Evolutionary conservation across 64 coral and sea anemone genomes (phyloP).

Genomic region (Platygyra sinensis): DNA sequence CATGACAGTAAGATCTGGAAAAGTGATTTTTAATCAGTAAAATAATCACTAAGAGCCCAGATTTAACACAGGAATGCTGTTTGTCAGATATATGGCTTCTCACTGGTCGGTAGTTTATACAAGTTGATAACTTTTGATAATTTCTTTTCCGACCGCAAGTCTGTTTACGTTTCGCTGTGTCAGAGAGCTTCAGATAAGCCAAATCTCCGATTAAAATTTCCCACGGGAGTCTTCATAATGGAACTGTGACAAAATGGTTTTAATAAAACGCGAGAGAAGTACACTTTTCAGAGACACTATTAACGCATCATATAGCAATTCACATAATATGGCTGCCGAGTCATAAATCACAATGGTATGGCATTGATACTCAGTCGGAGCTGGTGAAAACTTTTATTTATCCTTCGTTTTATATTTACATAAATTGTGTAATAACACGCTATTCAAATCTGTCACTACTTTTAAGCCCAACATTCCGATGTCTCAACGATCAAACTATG

Average conservation of each 20-base stretch:
- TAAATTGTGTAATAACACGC: not conserved
- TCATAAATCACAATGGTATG: not conserved
- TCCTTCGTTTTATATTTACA: conserved; percentile 10
- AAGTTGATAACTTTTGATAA: not conserved
- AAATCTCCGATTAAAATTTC: not conserved
- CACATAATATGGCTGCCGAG: not conserved
- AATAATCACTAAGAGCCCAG: not conserved
- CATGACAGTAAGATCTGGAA: not conserved
- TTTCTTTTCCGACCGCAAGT: not conserved
- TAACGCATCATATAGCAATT: not conserved
- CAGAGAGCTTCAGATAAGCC: not conserved
- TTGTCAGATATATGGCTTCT: not conserved
- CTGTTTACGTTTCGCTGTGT: not conserved
- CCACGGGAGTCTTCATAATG: not conserved
- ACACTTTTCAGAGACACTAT: not conserved
- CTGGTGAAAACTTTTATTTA: not conserved
- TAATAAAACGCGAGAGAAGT: not conserved
- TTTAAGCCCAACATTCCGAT: not conserved
- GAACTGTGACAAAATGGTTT: not conserved
- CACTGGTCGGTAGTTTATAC: not conserved
- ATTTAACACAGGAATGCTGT: not conserved
- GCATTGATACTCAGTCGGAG: not conserved
- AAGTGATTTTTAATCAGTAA: not conserved
- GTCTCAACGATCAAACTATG: not conserved
- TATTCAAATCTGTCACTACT: not conserved